Conservation (phyloP, 92 coral and sea anemone genomes). For the Siderastrea radians region DNA sequence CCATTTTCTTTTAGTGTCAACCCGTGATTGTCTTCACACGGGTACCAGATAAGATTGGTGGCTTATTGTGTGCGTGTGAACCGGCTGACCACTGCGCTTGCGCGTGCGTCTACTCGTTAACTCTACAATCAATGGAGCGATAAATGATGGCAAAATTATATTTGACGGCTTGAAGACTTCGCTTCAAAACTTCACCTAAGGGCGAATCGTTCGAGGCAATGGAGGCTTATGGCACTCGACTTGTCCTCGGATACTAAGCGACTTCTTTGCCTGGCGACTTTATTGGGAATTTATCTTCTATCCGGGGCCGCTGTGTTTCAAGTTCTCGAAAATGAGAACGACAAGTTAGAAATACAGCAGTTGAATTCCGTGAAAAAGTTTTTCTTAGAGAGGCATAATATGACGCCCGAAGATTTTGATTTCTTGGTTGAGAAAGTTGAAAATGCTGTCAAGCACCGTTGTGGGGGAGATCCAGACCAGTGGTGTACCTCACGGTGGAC, state of each 20-base stretch:
- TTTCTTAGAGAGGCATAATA: slow-evolving; percentile 75
- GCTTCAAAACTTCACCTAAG: not conserved
- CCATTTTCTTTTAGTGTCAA: not conserved
- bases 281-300: slow-evolving; percentile 88
- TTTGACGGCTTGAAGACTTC: not conserved
- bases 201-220: slow-evolving; percentile 57
- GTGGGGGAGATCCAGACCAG: slow-evolving; percentile 84
- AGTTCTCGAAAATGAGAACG: slow-evolving; percentile 93
- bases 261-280: slow-evolving; percentile 72
- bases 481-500: slow-evolving; percentile 97
- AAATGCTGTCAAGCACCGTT: slow-evolving; percentile 85
- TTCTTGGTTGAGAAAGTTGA: slow-evolving; percentile 81
- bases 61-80: slow-evolving; percentile 16
- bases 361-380: slow-evolving; percentile 77
- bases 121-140: slow-evolving; percentile 2
- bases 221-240: slow-evolving; percentile 88
- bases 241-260: slow-evolving; percentile 87
- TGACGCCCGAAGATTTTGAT: slow-evolving; percentile 85
- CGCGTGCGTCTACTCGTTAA: not conserved
- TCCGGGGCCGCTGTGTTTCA: slow-evolving; percentile 98
- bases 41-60: slow-evolving; percentile 48
- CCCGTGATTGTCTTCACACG: not conserved
- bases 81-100: slow-evolving; percentile 12
- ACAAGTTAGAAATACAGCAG: slow-evolving; percentile 66
- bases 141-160: not conserved